Evolutionary conservation across 2,797 vertebrate genomes (phyloP).

Genomic region (Rhyacichthys aspro): DNA sequence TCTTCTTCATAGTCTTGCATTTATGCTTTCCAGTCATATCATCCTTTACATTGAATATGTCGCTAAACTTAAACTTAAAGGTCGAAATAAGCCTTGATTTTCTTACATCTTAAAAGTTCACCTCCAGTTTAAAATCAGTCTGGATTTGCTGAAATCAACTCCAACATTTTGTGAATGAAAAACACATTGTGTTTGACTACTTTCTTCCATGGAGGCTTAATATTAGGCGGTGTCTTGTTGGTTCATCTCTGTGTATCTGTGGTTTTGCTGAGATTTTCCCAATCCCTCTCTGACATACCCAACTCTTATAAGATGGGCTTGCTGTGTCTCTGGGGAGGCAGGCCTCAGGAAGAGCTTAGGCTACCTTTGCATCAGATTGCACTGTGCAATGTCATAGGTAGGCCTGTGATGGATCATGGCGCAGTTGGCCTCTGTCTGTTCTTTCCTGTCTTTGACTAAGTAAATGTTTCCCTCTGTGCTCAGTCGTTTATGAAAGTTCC

Average conservation of each 20-base stretch:
- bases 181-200: slow-evolving; percentile 8
- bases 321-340: slow-evolving; percentile 15
- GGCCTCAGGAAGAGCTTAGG: slow-evolving; percentile 43
- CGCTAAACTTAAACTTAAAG: slow-evolving; percentile 6
- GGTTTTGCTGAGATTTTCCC: slow-evolving; percentile 18
- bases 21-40: background rate
- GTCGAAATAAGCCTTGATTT: slow-evolving; percentile 7
- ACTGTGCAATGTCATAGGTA: slow-evolving; percentile 59
- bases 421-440: slow-evolving; percentile 63
- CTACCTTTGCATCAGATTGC: slow-evolving; percentile 53
- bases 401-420: slow-evolving; percentile 68
- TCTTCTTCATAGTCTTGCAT: slow-evolving; percentile 12
- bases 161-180: slow-evolving; percentile 2
- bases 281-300: slow-evolving; percentile 1
- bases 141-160: slow-evolving; percentile 13
- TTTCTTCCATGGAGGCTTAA: slow-evolving; percentile 14
- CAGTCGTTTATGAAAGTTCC: slow-evolving; percentile 62
- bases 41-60: background rate
- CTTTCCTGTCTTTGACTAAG: slow-evolving; percentile 74
- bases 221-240: slow-evolving; percentile 15
- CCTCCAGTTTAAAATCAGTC: slow-evolving; percentile 8
- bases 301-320: slow-evolving; percentile 19
- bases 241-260: slow-evolving; percentile 12
- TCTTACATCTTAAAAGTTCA: slow-evolving; percentile 10
- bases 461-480: slow-evolving; percentile 77